Conservation (phyloP, 2,797 vertebrate species). For the Siniperca obscura region DNA sequence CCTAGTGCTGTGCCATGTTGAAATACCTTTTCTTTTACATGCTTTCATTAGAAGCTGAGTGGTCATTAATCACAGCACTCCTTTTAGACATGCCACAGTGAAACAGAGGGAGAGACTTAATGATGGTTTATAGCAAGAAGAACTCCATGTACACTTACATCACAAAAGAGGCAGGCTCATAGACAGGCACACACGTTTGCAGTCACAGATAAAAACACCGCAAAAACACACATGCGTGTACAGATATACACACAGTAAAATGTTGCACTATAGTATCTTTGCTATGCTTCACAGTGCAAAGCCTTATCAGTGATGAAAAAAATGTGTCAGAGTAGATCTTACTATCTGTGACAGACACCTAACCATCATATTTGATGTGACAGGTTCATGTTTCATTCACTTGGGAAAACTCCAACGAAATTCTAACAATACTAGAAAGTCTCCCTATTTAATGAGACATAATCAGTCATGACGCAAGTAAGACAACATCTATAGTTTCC, state of each 20-base stretch:
- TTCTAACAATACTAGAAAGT: slow-evolving; percentile 23
- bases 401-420: slow-evolving; percentile 35
- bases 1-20: slow-evolving; percentile 69
- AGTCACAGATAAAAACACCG: not conserved
- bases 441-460: slow-evolving; percentile 10
- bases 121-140: slow-evolving; percentile 47
- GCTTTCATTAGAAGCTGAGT: slow-evolving; percentile 77
- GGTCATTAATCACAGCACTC: slow-evolving; percentile 80
- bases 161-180: slow-evolving; percentile 20
- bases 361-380: slow-evolving; percentile 35
- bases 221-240: not conserved
- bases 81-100: slow-evolving; percentile 47
- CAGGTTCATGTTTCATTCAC: slow-evolving; percentile 33
- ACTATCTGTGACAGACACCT: slow-evolving; percentile 36
- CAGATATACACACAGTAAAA: not conserved
- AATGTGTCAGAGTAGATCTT: slow-evolving; percentile 22
- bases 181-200: slow-evolving; percentile 11
- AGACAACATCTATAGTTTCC: slow-evolving; percentile 34
- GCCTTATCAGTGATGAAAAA: slow-evolving; percentile 25
- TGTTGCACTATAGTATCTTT: not conserved
- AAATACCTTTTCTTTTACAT: slow-evolving; percentile 72
- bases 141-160: slow-evolving; percentile 13
- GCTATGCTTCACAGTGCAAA: not conserved
- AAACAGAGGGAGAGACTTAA: slow-evolving; percentile 52
- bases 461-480: slow-evolving; percentile 36